Base-by-base conservation (phyloP, 2,113 vertebrate genomes). In the Hymenochirus boettgeri region DNA sequence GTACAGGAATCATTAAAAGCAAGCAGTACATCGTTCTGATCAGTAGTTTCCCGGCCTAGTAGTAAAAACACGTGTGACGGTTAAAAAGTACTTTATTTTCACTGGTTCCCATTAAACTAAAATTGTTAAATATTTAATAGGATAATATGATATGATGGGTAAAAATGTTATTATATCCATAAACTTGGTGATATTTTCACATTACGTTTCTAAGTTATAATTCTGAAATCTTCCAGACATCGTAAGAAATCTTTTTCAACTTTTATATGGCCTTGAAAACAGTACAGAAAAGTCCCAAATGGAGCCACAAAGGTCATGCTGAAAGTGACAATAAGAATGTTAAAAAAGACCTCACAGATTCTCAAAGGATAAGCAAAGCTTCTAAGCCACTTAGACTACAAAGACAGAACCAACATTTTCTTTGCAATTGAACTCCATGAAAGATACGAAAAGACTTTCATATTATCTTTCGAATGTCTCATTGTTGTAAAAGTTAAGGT, bases 391-490 rank as follows among this genome's bases (percentile, higher is more conserved):
- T 59, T 56, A 13, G 45, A 3, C 4, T 27, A 1, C 0, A 3
- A 57, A 57, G 26, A 37, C 54, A 57, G 27, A 58, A 48, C 17
- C 55, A 57, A 46, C 22, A 11, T 23, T 57, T 56, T 55, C 56
- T n/a, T n/a, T 56, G 37, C 1, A 0, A 1, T 46, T 51, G 13
- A 3, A 4, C 39, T 61, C 61, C 15, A 35, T 21, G 2, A 1
- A 0, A 18, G 0, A 0, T 0, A 0, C 45, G 1, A 1, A 25
- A n/a, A 22, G 29, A 56, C 48, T 39, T 56, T 31, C 24, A 31
- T 45, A 22, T 45, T 52, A 25, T 61, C 13, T 48, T n/a, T 0
- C 0, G 3, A 33, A 31, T 59, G 18, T 65, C 63, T 35, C 0
- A 0, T 52, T 69, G 70, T 11, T 42, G 35, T 13, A 1, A 1